phyloP scores from a whole-genome alignment of 1,140 invertebrate genomes.

The Aphis gossypii region DNA sequence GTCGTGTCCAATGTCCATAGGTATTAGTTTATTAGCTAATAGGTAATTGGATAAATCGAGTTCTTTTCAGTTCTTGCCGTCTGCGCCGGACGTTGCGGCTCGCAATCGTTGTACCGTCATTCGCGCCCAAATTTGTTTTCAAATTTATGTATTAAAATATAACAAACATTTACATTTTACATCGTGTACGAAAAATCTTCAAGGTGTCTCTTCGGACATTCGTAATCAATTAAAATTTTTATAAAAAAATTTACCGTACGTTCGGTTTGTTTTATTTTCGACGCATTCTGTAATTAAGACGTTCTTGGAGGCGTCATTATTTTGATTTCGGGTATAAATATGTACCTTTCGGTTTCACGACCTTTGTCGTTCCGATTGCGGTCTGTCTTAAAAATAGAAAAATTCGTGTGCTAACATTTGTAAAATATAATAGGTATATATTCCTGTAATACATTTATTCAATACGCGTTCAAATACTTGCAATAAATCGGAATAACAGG shows the following conservation, averaged over 20 bases:
- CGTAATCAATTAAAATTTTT: background rate
- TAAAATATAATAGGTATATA: background rate
- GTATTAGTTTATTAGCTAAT: background rate
- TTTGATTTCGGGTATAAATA: background rate
- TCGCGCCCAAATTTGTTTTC: background rate
- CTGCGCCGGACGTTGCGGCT: background rate
- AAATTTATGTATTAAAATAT: background rate
- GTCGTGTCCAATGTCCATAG: slow-evolving; percentile 9
- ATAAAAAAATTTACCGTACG: background rate
- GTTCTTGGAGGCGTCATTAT: background rate
- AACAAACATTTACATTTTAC: background rate
- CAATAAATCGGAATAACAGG: background rate
- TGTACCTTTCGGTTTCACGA: slow-evolving; percentile 13
- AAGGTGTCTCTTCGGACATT: background rate
- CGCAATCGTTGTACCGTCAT: background rate
- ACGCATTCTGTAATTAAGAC: background rate
- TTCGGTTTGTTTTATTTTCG: background rate
- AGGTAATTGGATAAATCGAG: background rate
- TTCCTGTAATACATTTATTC: background rate
- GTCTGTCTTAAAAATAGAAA: slow-evolving; percentile 43
- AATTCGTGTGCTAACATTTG: background rate
- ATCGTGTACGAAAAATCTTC: background rate
- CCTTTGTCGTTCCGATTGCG: slow-evolving; percentile 28
- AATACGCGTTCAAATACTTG: slow-evolving; percentile 9
- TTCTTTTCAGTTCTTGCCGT: background rate